These are phyloP conservation scores for Tromatobia lineatoria DNA, from an alignment of 2,888 invertebrate genomes.

Conservation along the genomic window DNA sequence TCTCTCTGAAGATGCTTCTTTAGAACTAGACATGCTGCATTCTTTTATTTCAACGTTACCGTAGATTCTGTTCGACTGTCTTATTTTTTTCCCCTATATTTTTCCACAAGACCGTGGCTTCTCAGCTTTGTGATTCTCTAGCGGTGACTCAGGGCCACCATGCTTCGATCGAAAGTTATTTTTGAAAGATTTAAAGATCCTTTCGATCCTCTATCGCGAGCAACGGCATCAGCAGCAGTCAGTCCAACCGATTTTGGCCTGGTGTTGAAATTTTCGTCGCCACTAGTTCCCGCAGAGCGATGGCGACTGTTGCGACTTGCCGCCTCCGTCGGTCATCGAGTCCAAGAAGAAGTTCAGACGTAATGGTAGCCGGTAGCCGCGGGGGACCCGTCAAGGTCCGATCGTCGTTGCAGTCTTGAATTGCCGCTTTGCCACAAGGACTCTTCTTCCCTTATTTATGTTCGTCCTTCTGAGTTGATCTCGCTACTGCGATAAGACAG, in stretches of 20 bases:
- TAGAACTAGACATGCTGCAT: slow-evolving; percentile 48
- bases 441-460: slow-evolving; percentile 69
- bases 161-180: slow-evolving; percentile 51
- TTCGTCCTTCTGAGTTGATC: slow-evolving; percentile 72
- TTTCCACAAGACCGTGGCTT: neutral
- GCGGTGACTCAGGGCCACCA: slow-evolving; percentile 32
- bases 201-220: slow-evolving; percentile 31
- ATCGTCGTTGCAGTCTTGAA: slow-evolving; percentile 43
- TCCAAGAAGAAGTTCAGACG: slow-evolving; percentile 60
- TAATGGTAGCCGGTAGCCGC: slow-evolving; percentile 75
- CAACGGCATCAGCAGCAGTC: slow-evolving; percentile 11
- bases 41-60: slow-evolving; percentile 36
- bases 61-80: slow-evolving; percentile 41
- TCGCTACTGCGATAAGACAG: slow-evolving; percentile 72
- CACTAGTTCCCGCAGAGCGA: slow-evolving; percentile 37
- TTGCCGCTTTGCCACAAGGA: slow-evolving; percentile 47
- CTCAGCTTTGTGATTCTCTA: neutral
- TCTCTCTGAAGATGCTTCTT: slow-evolving; percentile 56
- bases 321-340: slow-evolving; percentile 56
- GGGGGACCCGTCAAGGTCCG: slow-evolving; percentile 71
- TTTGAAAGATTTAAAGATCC: slow-evolving; percentile 21
- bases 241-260: slow-evolving; percentile 35
- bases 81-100: slow-evolving; percentile 9
- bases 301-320: slow-evolving; percentile 43
- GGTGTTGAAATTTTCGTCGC: slow-evolving; percentile 40